Evolutionary conservation across 2,797 vertebrate genomes (phyloP), one percentile per base, ranked within the genome.

Genomic region (Crypturellus tataupa): DNA sequence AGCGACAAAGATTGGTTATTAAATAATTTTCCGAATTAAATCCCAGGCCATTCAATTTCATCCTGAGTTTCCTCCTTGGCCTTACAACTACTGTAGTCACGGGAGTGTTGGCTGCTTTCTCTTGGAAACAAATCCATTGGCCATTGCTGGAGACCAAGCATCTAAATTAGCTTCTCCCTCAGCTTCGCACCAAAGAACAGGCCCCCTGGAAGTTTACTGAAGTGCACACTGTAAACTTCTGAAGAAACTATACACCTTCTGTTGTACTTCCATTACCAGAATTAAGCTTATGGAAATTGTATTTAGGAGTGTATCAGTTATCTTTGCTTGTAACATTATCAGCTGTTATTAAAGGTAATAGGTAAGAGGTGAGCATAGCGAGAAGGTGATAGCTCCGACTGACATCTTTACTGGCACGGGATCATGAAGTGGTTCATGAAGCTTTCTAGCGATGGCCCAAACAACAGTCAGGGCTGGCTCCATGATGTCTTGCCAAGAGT

Each of bases 301-400:
- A 75, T 79, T 89, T 80, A 23, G 44, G 58, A 77, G 10, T 3
- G 2, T 64, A 71, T 88, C 80, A 42, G 31, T 42, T 86, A 25
- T 86, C 92, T 87, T 16, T 77, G 27, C 68, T 68, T 83, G 77
- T 75, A 94, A 90, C 67, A 40, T 90, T 90, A 96, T 71, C 56
- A 80, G 78, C 56, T 62, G 82, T 37, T 81, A 7, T 68, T 72
- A 90, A 91, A 80, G 72, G 64, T 27, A 58, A 65, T 39, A 69
- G 67, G 63, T 44, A 86, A 31, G 40, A 84, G 24, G 44, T 10
- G 11, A 73, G 58, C 20, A 91, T 5, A 59, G 20, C 40, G 75
- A 96, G 95, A 93, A 93, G 64, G 65, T 77, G 82, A 78, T 49
- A 77, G 64, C 47, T 82, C 70, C 64, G 63, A 85, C 51, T 94